Conservation (phyloP, 2,888 invertebrate species). For the Trachelus stipa region DNA sequence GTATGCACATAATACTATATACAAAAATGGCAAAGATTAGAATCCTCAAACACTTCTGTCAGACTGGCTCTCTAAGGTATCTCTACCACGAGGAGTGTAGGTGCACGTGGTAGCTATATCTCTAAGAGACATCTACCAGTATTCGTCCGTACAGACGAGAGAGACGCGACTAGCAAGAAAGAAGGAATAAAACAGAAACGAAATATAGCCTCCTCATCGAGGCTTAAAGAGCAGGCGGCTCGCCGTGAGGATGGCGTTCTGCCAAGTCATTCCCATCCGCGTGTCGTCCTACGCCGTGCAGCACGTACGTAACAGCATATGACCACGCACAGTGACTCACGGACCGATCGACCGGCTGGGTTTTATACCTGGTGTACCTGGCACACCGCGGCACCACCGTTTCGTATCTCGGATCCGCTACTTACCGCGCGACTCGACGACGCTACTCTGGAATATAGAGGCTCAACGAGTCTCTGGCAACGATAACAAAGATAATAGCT, state of each 20-base stretch:
- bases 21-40: background rate
- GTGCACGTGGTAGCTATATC: background rate
- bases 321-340: conserved; percentile 29
- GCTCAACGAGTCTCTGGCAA: background rate
- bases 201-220: background rate
- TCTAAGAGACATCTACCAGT: background rate
- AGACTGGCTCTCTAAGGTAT: background rate
- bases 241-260: background rate
- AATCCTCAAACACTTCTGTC: background rate
- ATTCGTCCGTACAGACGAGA: background rate
- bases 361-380: conserved; percentile 29
- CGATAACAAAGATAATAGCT: background rate
- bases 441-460: background rate
- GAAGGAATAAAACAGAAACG: background rate
- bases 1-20: background rate
- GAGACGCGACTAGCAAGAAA: background rate
- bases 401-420: conserved; percentile 27
- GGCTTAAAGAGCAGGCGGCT: background rate
- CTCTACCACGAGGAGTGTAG: background rate
- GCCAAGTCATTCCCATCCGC: background rate
- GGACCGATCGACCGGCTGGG: conserved; percentile 32
- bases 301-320: background rate
- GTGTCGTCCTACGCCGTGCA: background rate
- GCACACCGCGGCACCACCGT: conserved; percentile 35
- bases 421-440: background rate